Percentiles rank a stretch among this genome's conserved stretches.
phyloP scores from a whole-genome alignment of 2,888 invertebrate species.

The Nemapogon koenigi region DNA sequence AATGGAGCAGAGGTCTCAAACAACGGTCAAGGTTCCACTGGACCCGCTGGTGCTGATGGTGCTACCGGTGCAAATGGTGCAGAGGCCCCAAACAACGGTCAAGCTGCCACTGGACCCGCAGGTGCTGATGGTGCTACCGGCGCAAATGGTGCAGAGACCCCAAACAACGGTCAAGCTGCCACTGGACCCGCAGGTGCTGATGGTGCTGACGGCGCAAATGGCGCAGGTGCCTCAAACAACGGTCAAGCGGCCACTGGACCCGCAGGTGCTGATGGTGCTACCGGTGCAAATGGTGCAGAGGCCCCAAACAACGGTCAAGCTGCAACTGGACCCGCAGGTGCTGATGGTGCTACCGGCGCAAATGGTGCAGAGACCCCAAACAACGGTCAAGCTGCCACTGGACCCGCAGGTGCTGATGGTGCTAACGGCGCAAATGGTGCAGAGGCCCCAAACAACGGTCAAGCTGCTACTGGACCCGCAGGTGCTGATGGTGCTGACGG shows the following conservation, averaged over 20 bases:
- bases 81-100: slow-evolving; percentile 4
- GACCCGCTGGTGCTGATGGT: background rate
- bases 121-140: slow-evolving; percentile 4
- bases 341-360: slow-evolving; percentile 5
- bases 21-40: slow-evolving; percentile 6
- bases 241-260: slow-evolving; percentile 4
- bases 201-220: slow-evolving; percentile 7
- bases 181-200: slow-evolving; percentile 2
- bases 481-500: slow-evolving; percentile 4
- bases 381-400: slow-evolving; percentile 6
- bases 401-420: background rate
- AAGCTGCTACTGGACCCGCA: slow-evolving; percentile 2
- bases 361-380: slow-evolving; percentile 5
- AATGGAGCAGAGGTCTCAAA: slow-evolving; percentile 1
- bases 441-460: slow-evolving; percentile 4
- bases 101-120: slow-evolving; percentile 2
- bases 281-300: slow-evolving; percentile 7
- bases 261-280: background rate
- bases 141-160: slow-evolving; percentile 6
- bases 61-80: slow-evolving; percentile 9
- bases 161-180: slow-evolving; percentile 3
- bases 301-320: slow-evolving; percentile 4
- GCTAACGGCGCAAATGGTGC: slow-evolving; percentile 8
- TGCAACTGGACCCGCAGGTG: slow-evolving; percentile 3
- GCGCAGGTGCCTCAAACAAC: slow-evolving; percentile 5